A percentile compares a stretch with the other conserved stretches of the same genome.
Conservation (phyloP, 35 echinoderm and acorn worm species). For the Eucidaris tribuloides region DNA sequence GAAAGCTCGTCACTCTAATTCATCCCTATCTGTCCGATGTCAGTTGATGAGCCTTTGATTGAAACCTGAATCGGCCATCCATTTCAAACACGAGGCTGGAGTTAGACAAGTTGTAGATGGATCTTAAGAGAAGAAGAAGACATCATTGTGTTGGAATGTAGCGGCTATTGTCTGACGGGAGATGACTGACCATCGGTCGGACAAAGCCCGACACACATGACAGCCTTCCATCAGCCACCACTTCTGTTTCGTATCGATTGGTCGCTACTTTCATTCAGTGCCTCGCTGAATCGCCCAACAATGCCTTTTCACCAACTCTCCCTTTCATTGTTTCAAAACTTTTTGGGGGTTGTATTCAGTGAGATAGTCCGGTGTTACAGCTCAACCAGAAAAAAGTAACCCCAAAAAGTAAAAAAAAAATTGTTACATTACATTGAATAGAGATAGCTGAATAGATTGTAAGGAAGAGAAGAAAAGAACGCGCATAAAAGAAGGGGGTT, state of each 20-base stretch:
- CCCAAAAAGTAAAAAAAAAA: not conserved
- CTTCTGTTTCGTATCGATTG: not conserved
- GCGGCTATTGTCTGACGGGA: not conserved
- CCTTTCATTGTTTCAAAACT: conserved; percentile 14
- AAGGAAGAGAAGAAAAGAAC: conserved; percentile 7
- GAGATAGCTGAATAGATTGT: conserved; percentile 8
- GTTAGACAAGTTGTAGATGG: not conserved
- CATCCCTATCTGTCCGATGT: too few species aligned
- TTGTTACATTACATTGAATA: conserved; percentile 8
- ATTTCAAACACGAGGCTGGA: not conserved
- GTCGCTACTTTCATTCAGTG: not conserved
- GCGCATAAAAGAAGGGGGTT: not conserved
- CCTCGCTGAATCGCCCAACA: not conserved
- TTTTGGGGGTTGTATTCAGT: too few species aligned
- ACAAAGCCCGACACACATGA: conserved; percentile 21
- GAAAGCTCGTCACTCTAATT: too few species aligned
- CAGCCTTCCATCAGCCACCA: not conserved
- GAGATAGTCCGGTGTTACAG: not conserved
- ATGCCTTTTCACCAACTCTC: not conserved
- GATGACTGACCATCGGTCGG: conserved; percentile 12
- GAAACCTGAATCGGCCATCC: not conserved
- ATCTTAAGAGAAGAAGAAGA: conserved; percentile 25
- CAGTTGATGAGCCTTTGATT: too few species aligned
- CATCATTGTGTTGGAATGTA: conserved; percentile 27
- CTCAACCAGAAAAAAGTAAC: not conserved